Conservation (phyloP, 2,113 vertebrate genomes). For the Cheilinus undulatus region DNA sequence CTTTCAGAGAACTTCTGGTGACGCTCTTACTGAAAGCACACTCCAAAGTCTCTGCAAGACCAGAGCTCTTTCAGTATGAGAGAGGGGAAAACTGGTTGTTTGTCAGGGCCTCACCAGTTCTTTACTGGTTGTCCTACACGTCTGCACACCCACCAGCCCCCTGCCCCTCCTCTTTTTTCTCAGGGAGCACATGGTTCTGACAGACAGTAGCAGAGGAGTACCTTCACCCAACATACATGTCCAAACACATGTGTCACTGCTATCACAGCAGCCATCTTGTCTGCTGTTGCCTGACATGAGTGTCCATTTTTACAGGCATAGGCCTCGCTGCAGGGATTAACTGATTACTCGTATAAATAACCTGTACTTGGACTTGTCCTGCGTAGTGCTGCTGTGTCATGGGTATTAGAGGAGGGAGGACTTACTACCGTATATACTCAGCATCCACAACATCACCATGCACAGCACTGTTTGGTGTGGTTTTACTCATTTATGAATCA, state of each 20-base stretch:
- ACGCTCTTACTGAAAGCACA: background rate
- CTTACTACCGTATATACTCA: background rate
- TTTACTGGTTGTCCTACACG: background rate
- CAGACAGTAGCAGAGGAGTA: background rate
- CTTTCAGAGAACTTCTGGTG: slow-evolving; percentile 1
- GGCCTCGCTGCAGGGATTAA: slow-evolving; percentile 62
- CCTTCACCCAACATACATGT: background rate
- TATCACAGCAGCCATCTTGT: slow-evolving; percentile 25
- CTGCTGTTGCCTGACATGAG: slow-evolving; percentile 42
- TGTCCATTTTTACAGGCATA: slow-evolving; percentile 50
- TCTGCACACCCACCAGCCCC: background rate
- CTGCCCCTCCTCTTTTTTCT: background rate
- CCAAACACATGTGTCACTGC: slow-evolving; percentile 20
- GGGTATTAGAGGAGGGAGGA: slow-evolving; percentile 48
- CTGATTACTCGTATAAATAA: slow-evolving; percentile 79
- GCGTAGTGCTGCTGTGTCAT: slow-evolving; percentile 59
- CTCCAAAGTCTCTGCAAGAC: background rate
- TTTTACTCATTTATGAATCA: background rate
- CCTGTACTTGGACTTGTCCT: slow-evolving; percentile 59
- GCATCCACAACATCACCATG: slow-evolving; percentile 5
- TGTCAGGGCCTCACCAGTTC: background rate
- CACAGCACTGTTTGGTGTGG: background rate
- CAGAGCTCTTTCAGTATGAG: no score
- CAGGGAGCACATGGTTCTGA: slow-evolving; percentile 18
- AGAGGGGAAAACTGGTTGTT: no score